phyloP scores from a whole-genome alignment of 2,888 invertebrate genomes.

The Drosophila differens region DNA sequence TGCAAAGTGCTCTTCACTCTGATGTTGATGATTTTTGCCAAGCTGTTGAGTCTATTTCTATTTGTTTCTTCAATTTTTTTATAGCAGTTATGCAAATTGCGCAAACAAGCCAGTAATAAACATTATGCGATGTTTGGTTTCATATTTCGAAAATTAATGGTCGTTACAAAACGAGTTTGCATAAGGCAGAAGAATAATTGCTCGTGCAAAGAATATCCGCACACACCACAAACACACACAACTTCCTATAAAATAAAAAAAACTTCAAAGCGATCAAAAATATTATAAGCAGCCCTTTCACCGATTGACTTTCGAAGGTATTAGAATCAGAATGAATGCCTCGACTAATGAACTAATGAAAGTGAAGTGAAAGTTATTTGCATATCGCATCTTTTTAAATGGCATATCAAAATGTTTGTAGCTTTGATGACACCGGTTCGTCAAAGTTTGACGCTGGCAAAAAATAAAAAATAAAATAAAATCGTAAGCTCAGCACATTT shows the following conservation, averaged over 20 bases:
- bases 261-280: background rate
- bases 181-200: slow-evolving; percentile 42
- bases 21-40: slow-evolving; percentile 15
- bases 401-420: slow-evolving; percentile 32
- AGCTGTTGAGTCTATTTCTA: slow-evolving; percentile 11
- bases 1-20: slow-evolving; percentile 63
- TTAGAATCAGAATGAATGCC: slow-evolving; percentile 76
- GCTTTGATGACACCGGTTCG: slow-evolving; percentile 57
- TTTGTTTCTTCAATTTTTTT: background rate
- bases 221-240: slow-evolving; percentile 8
- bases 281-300: slow-evolving; percentile 58
- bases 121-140: slow-evolving; percentile 66
- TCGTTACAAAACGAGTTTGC: slow-evolving; percentile 62
- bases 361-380: slow-evolving; percentile 80
- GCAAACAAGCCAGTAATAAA: slow-evolving; percentile 63
- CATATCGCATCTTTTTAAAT: slow-evolving; percentile 46
- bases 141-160: slow-evolving; percentile 71
- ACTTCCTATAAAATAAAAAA: slow-evolving; percentile 8
- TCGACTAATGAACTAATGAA: slow-evolving; percentile 64
- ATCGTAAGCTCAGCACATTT: slow-evolving; percentile 38
- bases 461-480: slow-evolving; percentile 12
- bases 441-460: slow-evolving; percentile 34
- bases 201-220: slow-evolving; percentile 64
- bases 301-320: slow-evolving; percentile 61
- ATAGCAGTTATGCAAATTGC: slow-evolving; percentile 70